These are phyloP conservation scores for Platerodrilus igneus DNA, from an alignment of 2,888 invertebrate species.

Conservation along the genomic window DNA sequence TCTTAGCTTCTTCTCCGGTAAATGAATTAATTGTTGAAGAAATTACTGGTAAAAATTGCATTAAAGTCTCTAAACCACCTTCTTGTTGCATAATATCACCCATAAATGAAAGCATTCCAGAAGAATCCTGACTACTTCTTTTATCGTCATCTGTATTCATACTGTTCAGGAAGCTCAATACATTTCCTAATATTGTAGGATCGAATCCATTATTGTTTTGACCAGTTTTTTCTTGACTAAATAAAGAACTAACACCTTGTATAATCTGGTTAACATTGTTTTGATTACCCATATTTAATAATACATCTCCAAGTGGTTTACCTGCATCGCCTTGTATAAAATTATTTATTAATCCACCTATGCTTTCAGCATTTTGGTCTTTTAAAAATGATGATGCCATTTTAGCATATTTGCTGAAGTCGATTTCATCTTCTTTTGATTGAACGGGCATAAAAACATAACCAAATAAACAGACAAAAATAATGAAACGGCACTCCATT, in stretches of 20 bases:
- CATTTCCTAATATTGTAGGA: constrained; percentile 56
- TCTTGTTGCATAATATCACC: constrained; percentile 17
- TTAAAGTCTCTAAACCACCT: constrained; percentile 9
- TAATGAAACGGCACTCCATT: too few species aligned
- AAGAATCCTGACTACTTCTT: constrained; percentile 22
- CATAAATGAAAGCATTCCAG: constrained; percentile 15
- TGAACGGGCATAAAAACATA: too few species aligned
- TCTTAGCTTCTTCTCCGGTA: constrained; percentile 57
- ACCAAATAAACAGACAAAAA: too few species aligned
- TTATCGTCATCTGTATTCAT: constrained; percentile 13
- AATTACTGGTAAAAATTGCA: constrained; percentile 62
- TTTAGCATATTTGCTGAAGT: constrained; percentile 55
- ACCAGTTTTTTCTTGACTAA: constrained; percentile 15
- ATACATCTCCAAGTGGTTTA: constrained; percentile 51
- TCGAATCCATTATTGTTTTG: constrained; percentile 49
- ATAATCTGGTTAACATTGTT: constrained; percentile 50
- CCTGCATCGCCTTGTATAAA: constrained; percentile 66
- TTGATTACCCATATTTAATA: constrained; percentile 35
- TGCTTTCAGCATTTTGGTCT: constrained; percentile 43
- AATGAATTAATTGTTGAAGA: constrained; percentile 62
- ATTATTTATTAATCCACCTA: constrained; percentile 63
- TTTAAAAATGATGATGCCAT: constrained; percentile 65
- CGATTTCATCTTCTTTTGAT: too few species aligned
- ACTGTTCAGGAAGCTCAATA: constrained; percentile 42
- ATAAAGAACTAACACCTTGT: constrained; percentile 40